These are phyloP conservation scores for Sceloporus tristichus DNA, from an alignment of 2,113 vertebrate species.

Conservation along the genomic window DNA sequence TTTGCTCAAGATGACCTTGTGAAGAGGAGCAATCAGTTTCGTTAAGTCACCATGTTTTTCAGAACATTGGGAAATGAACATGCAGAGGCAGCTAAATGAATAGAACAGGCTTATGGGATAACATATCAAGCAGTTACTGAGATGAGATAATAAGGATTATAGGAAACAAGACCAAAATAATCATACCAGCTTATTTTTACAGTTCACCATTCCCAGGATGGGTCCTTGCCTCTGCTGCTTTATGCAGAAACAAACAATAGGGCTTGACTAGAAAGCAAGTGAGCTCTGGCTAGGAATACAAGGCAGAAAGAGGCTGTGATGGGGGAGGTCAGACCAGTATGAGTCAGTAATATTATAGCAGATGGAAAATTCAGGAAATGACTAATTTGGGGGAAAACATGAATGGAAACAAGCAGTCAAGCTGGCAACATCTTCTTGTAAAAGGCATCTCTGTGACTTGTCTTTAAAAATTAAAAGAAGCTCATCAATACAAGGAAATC, in stretches of 20 bases:
- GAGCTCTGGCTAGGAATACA: background rate
- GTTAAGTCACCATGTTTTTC: conserved; percentile 16
- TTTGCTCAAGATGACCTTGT: conserved; percentile 16
- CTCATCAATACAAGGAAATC: background rate
- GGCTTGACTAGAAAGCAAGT: conserved; percentile 9
- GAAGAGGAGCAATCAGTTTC: background rate
- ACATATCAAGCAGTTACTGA: conserved; percentile 10
- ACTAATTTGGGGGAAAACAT: background rate
- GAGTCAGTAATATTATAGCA: background rate
- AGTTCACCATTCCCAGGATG: background rate
- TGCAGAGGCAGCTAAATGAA: background rate
- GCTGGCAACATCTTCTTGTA: background rate
- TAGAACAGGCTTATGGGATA: conserved; percentile 31
- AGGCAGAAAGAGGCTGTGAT: background rate
- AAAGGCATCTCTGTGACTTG: background rate
- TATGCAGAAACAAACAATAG: background rate
- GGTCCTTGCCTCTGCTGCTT: background rate
- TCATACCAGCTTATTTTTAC: conserved; percentile 5
- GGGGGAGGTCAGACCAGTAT: background rate
- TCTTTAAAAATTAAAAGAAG: background rate
- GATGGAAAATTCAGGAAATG: background rate
- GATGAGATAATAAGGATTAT: conserved; percentile 18
- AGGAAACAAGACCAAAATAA: conserved; percentile 28
- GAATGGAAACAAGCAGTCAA: background rate
- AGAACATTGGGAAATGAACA: conserved; percentile 4